Percentiles rank a stretch among this genome's conserved stretches.
Conservation (phyloP, 2,113 vertebrate genomes). For the Paralichthys olivaceus region DNA sequence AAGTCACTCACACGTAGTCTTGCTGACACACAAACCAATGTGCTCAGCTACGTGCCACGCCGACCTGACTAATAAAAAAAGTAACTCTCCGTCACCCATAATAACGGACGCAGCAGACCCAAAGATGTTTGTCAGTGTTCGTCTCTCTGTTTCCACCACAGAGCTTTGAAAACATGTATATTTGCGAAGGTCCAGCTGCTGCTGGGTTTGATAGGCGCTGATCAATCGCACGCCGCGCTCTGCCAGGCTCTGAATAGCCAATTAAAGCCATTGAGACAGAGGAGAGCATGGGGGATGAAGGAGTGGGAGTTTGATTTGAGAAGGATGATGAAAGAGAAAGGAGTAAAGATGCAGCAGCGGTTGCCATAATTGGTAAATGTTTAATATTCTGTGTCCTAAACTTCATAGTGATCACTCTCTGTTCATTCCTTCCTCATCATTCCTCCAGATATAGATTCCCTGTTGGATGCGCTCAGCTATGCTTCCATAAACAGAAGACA, state of each 20-base stretch:
- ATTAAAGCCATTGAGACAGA: slow-evolving; percentile 67
- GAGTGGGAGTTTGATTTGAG: slow-evolving; percentile 42
- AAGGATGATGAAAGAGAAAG: slow-evolving; percentile 30
- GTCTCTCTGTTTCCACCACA: slow-evolving; percentile 30
- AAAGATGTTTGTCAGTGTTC: slow-evolving; percentile 69
- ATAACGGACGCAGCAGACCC: slow-evolving; percentile 71
- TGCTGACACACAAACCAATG: slow-evolving; percentile 27
- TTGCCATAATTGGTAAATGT: slow-evolving; percentile 28
- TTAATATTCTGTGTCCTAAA: slow-evolving; percentile 50
- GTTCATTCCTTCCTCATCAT: slow-evolving; percentile 25
- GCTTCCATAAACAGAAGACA: slow-evolving; percentile 52
- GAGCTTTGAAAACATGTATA: slow-evolving; percentile 50
- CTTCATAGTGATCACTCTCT: slow-evolving; percentile 13
- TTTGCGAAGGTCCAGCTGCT: slow-evolving; percentile 45
- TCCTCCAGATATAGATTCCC: slow-evolving; percentile 52
- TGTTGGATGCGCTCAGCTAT: slow-evolving; percentile 45
- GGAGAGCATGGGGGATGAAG: slow-evolving; percentile 10
- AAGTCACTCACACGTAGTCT: slow-evolving; percentile 32
- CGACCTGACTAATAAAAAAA: slow-evolving; percentile 50
- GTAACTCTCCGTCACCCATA: slow-evolving; percentile 55
- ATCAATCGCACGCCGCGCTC: slow-evolving; percentile 57
- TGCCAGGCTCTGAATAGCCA: slow-evolving; percentile 65
- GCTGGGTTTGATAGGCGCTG: slow-evolving; percentile 59
- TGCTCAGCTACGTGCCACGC: slow-evolving; percentile 33
- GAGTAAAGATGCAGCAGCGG: slow-evolving; percentile 14